Conservation (phyloP, 2,888 invertebrate genomes). For the Drosophila meridionalis region DNA sequence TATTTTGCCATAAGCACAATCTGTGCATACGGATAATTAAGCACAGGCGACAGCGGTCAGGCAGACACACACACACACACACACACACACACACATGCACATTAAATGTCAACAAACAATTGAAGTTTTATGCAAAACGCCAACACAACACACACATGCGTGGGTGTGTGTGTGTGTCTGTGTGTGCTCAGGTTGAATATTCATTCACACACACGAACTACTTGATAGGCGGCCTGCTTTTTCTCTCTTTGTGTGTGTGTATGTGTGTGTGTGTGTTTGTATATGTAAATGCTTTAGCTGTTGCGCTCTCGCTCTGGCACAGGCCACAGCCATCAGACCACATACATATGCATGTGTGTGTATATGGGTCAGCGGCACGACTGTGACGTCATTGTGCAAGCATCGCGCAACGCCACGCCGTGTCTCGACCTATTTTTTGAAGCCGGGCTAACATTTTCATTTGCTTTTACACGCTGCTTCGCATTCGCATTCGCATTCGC, state of each 20-base stretch:
- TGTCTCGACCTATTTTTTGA: conserved; percentile 69
- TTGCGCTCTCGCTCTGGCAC: conserved; percentile 24
- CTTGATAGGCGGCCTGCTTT: conserved; percentile 30
- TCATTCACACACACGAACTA: conserved; percentile 34
- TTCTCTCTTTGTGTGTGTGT: background rate
- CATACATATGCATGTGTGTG: conserved; percentile 20
- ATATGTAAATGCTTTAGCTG: conserved; percentile 50
- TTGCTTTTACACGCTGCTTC: conserved; percentile 20
- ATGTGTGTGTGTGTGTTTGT: conserved; percentile 28
- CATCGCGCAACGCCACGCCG: conserved; percentile 47
- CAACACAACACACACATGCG: conserved; percentile 31
- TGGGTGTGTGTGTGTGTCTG: conserved; percentile 9
- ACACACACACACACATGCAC: conserved; percentile 5
- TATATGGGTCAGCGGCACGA: conserved; percentile 74
- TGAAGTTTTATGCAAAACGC: conserved; percentile 56
- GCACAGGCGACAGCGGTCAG: conserved; percentile 32
- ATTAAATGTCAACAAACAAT: conserved; percentile 59
- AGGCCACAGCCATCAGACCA: background rate
- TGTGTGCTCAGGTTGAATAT: conserved; percentile 18
- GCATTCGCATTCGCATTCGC: conserved; percentile 20
- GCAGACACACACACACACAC: conserved; percentile 10
- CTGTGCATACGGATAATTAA: conserved; percentile 48
- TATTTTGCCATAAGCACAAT: conserved; percentile 30
- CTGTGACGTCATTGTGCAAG: conserved; percentile 70
- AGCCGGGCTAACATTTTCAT: conserved; percentile 28